phyloP scores from a whole-genome alignment of 1,140 invertebrate species.

The Plodia interpunctella region DNA sequence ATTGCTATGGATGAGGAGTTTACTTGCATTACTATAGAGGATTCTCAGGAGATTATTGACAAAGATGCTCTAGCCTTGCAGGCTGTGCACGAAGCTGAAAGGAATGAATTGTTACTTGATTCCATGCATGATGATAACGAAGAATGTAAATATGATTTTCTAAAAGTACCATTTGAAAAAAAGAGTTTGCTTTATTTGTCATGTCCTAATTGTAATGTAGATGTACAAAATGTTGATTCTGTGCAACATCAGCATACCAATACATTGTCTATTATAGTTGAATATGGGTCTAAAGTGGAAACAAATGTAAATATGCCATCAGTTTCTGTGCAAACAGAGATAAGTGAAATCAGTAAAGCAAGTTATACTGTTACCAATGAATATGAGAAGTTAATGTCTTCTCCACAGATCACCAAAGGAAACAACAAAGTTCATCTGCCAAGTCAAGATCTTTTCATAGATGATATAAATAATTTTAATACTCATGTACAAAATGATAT shows the following conservation, averaged over 20 bases:
- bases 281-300: slow-evolving; percentile 17
- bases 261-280: neutral
- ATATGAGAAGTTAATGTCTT: neutral
- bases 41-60: slow-evolving; percentile 39
- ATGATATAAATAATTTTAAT: slow-evolving; percentile 6
- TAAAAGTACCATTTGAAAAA: slow-evolving; percentile 50
- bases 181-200: slow-evolving; percentile 39
- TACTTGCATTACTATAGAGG: slow-evolving; percentile 38
- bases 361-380: neutral
- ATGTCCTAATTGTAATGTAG: slow-evolving; percentile 18
- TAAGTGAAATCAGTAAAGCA: slow-evolving; percentile 9
- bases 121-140: neutral
- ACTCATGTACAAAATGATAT: too few relatives aligned
- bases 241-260: neutral
- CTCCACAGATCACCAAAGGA: neutral
- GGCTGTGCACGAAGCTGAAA: slow-evolving; percentile 44
- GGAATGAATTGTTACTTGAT: slow-evolving; percentile 21
- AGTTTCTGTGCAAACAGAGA: slow-evolving; percentile 42
- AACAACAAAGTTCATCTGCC: neutral
- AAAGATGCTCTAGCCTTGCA: slow-evolving; percentile 52
- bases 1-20: slow-evolving; percentile 51
- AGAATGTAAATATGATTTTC: slow-evolving; percentile 12
- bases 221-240: neutral
- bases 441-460: slow-evolving; percentile 28
- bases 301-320: slow-evolving; percentile 23